phyloP scores from a whole-genome alignment of 2,113 vertebrate species.

The Mus pahari region DNA sequence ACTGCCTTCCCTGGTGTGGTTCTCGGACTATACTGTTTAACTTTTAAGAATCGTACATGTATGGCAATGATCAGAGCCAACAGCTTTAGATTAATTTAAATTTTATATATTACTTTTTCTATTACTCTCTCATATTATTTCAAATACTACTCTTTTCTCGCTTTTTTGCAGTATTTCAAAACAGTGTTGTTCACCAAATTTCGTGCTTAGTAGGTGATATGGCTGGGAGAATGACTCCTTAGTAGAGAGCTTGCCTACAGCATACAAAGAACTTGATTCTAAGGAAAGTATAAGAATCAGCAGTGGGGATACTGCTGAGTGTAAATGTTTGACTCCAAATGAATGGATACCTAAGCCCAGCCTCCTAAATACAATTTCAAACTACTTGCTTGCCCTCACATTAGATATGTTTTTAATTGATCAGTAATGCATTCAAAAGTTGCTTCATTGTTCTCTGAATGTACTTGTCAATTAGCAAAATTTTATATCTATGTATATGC shows the following conservation, averaged over 20 bases:
- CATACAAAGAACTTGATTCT: not conserved
- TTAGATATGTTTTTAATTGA: not conserved
- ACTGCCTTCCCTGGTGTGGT: not conserved
- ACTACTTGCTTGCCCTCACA: not conserved
- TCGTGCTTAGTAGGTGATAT: not conserved
- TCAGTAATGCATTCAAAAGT: not conserved
- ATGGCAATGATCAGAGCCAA: not conserved
- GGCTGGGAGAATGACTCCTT: not conserved
- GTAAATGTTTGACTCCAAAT: not conserved
- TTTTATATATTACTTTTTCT: not conserved
- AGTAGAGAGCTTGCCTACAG: not conserved
- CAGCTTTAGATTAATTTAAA: not conserved
- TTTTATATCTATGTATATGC: not conserved
- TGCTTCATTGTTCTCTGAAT: not conserved
- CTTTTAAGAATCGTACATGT: not conserved
- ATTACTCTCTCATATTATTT: conserved; percentile 11
- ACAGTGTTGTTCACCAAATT: not conserved
- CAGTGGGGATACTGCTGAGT: not conserved
- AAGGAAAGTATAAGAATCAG: not conserved
- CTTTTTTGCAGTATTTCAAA: not conserved
- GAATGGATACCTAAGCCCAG: not conserved
- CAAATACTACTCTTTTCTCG: not conserved
- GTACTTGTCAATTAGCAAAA: not conserved
- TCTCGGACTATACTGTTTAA: not conserved
- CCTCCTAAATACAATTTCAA: not conserved